Evolutionary conservation across 1,140 invertebrate species (phyloP).

Genomic region (Drosophila miranda): DNA sequence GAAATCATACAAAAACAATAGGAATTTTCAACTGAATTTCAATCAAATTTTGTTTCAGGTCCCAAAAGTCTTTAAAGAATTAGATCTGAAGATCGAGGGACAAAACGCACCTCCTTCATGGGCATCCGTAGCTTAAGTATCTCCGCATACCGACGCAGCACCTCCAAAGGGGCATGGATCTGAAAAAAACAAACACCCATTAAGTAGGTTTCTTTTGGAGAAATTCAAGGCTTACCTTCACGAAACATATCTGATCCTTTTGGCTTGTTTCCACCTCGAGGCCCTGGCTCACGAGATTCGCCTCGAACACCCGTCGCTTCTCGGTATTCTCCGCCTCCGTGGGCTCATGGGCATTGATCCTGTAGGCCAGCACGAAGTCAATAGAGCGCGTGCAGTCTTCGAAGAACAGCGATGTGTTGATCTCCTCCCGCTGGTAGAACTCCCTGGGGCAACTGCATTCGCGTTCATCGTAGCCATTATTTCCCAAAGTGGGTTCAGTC

Average conservation of each 20-base stretch:
- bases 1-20: not conserved
- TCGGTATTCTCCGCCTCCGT: constrained; percentile 79
- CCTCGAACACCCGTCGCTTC: constrained; percentile 85
- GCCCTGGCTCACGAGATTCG: constrained; percentile 87
- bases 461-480: constrained; percentile 60
- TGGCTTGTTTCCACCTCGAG: constrained; percentile 86
- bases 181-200: constrained; percentile 75
- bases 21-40: not conserved
- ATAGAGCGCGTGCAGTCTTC: constrained; percentile 87
- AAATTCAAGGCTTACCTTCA: constrained; percentile 84
- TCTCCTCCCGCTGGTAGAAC: constrained; percentile 57
- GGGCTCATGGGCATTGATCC: constrained; percentile 83
- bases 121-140: constrained; percentile 97
- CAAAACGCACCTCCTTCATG: constrained; percentile 89
- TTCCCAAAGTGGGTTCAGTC: constrained; percentile 40
- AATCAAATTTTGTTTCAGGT: not conserved
- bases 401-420: constrained; percentile 86
- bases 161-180: constrained; percentile 93
- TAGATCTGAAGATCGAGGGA: not conserved
- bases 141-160: constrained; percentile 95
- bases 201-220: not conserved
- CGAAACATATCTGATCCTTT: constrained; percentile 86
- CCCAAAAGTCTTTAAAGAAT: constrained; percentile 23
- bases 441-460: constrained; percentile 68
- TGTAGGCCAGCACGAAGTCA: constrained; percentile 91